Evolutionary conservation across 2,888 invertebrate genomes (phyloP).

Genomic region (Drosophila meridiana): DNA sequence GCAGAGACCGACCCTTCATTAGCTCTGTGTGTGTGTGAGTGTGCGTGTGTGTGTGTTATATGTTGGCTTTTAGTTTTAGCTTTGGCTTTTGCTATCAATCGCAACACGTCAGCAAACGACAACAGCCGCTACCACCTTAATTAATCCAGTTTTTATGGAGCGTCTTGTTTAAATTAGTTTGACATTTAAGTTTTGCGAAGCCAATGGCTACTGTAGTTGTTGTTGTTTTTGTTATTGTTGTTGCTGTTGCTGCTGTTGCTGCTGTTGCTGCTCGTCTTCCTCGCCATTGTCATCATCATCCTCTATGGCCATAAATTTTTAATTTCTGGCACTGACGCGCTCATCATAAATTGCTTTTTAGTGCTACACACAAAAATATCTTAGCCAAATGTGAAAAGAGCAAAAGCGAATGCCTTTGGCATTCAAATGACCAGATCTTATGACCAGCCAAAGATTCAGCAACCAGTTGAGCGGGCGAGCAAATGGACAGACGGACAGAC

Average conservation of each 20-base stretch:
- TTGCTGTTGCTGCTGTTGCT: neutral
- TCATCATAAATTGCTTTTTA: conserved; percentile 75
- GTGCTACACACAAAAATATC: conserved; percentile 26
- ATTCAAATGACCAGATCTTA: conserved; percentile 70
- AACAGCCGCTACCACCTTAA: conserved; percentile 56
- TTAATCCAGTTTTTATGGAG: conserved; percentile 77
- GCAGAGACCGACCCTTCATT: conserved; percentile 37
- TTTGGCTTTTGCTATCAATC: neutral
- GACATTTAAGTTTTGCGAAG: conserved; percentile 71
- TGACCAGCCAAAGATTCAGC: conserved; percentile 27
- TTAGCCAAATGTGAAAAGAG: conserved; percentile 60
- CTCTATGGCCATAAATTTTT: conserved; percentile 66
- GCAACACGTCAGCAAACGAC: conserved; percentile 32
- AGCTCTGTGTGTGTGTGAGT: conserved; percentile 24
- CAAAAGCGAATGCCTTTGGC: conserved; percentile 70
- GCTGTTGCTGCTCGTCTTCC: conserved; percentile 15
- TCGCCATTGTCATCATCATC: conserved; percentile 29
- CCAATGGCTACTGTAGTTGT: conserved; percentile 27
- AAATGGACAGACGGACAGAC: neutral
- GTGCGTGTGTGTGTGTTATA: neutral
- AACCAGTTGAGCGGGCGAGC: conserved; percentile 61
- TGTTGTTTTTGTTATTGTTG: conserved; percentile 9
- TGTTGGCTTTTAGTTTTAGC: neutral
- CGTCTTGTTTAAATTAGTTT: conserved; percentile 75
- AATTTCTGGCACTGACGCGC: conserved; percentile 63